Evolutionary conservation across 2,888 invertebrate genomes (phyloP), one percentile per base, ranked within the genome.

Genomic region (Odontocolon sp.): DNA sequence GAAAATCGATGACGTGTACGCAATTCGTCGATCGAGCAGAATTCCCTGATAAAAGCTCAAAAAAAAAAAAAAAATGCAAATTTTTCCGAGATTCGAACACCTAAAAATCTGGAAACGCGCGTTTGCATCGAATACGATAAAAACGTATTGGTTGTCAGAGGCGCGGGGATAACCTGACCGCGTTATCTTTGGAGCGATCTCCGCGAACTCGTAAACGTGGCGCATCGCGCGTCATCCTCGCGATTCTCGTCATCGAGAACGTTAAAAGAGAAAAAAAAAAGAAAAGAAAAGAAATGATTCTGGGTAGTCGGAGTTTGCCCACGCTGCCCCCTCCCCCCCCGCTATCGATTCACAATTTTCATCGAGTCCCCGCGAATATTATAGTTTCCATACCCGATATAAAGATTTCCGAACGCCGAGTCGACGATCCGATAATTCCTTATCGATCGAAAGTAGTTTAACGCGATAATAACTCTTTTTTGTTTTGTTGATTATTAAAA

Each of bases 291-390:
- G 66, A 36, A 63, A 59, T 28, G 47, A 67, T 71, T 61, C 47
- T 69, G 66, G 78, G 82, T 83, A 81, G 82, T 84, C 81, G 28
- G 80, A 83, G 83, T 81, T 85, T 83, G 84, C 80, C 84, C 87
- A 86, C 84, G 86, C 86, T 85, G 83, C 80, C 75, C 54, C 40
- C 50, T 14, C 59, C 45, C 63, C 56, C 83, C 80, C 57, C 81
- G 81, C 84, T 87, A 87, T 86, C 83, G 86, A 87, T 87, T 86
- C 83, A 82, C 82, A 80, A 56, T 84, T 84, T 84, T 80, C 82
- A 80, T 82, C 81, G 78, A 77, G 78, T 78, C 81, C 73, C 80
- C 56, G 28, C 36, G 31, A 45, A 16, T 42, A 67, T 45, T 68
- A 64, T 57, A 45, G 28, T 36, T 63, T 36, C 54, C 50, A 14